Evolutionary conservation across 2,888 invertebrate species (phyloP), one percentile per base, ranked within the genome.

Genomic region (Nasonovia ribisnigri): DNA sequence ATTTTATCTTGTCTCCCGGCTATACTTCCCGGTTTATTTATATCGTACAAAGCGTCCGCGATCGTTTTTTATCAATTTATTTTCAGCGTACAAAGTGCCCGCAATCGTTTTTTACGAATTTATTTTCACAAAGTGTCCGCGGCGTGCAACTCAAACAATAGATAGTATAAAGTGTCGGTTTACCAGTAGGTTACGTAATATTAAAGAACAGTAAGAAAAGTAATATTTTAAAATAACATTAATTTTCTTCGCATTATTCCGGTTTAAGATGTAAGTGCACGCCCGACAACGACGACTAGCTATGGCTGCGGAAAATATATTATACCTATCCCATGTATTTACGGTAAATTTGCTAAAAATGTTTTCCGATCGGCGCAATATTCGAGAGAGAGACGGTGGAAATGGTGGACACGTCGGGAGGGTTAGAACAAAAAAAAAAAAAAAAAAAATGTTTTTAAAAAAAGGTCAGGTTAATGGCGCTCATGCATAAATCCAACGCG

Each of bases 401-500:
- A 77, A 36, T 36, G 20, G 77, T 42, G 77, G 77, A 77, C 77
- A 77, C 16, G 6, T 77, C 20, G 36, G 36, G 36, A 2, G 36
- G 36, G 36, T 3, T 5, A 67, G n/a, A 67, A 67, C n/a, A n/a
- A 67, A 67, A 36, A n/a, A 67, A 16, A n/a, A 67, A 26, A 67
- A 36, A 13, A 67, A 67, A 29, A 77, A 36, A 77, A 77, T 77
- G 77, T 77, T 77, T 77, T 77, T 20, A 67, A 20, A 51, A 5
- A 77, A 77, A 51, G 51, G 91, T 91, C 84, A 54, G 42, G 42
- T 91, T 90, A 90, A 60, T 60, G 57, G 43, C n/a, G 20, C 10
- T 43, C 42, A 24, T 54, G 54, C 84, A 84, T 84, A 91, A 84
- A 84, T 84, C 91, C 42, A 51, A 77, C 36, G 77, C 36, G 20